Evolutionary conservation across 2,113 vertebrate species (phyloP), one percentile per base, ranked within the genome.

Genomic region (Amphilophus citrinellus): DNA sequence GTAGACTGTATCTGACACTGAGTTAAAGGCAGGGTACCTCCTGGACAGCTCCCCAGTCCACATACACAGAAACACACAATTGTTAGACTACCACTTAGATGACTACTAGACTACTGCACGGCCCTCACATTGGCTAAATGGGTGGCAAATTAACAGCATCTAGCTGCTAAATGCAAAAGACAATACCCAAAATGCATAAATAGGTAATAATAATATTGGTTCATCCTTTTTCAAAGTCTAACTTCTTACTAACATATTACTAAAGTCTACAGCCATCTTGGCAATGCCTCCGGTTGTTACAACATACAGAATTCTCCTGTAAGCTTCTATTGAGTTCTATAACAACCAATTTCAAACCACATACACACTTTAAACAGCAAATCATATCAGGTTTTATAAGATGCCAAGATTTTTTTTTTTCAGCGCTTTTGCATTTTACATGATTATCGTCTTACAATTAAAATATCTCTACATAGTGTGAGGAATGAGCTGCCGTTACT

Each of bases 391-490:
- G 14, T 47, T 44, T 66, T 17, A 68, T 47, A 44, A 27, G 47
- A 47, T 27, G 27, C 3, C 10, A 39, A 10, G 37, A 37, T 27
- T 24, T 27, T 27, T 44, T 44, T 35, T 47, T 22, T 68, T 68
- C 22, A 68, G 39, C 10, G 7, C 63, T 10, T 68, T 68, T 68
- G 6, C 50, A 53, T 53, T 53, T 53, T 53, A 68, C 14, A 68
- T 47, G 22, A 27, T 17, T 53, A 18, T 53, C 44, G 15, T 32
- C 30, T 71, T 71, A 44, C 30, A 24, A 47, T 32, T 53, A 53
- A 71, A 71, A 53, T 53, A 0, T 18, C 17, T 73, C 66, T n/a
- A 53, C 42, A 32, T 0, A 0, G 17, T 57, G 5, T 57, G 18
- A 56, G 53, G 8, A 56, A 56, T 30, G 66, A 50, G 18, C 65